Evolutionary conservation across 2,888 invertebrate species (phyloP), one percentile per base, ranked within the genome.

Genomic region (Allacma fusca): DNA sequence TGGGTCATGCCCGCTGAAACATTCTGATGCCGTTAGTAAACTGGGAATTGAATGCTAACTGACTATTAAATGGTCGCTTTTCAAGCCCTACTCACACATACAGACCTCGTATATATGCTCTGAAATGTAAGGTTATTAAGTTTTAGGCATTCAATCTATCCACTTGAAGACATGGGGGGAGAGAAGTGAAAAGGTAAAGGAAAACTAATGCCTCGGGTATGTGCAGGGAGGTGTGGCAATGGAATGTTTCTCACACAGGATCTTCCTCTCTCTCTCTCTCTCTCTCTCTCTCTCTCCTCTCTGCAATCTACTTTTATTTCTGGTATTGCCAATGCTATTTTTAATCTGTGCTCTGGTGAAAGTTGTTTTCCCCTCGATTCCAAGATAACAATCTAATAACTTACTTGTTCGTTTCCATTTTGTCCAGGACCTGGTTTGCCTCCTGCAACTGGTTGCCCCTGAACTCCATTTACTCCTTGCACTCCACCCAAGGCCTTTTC

Each of bases 1-100:
- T 74, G 74, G 74, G 74, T 74, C 74, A 74, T 65, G 74, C 67
- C 74, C 65, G 74, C 67, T 67, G n/a, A 65, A 74, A 26, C 73
- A 74, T 74, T 44, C 74, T 64, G 64, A 57, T 74, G 64, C 65
- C 73, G 65, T 74, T 65, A 73, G 68, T 68, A 68, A 68, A 68
- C 68, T 40, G 68, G 68, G 68, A 40, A 24, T 24, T 24, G 62
- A 62, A 62, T 62, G 62, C n/a, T 23, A 24, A 62, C 23, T 62
- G 62, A 62, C 24, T 62, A 62, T 62, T 23, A 26, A 62, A 62
- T 26, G 23, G 62, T n/a, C 62, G 19, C 5, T 50, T 50, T 50
- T 50, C 50, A 50, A 50, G 50, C 50, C n/a, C 19, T 19, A 16
- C n/a, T 50, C n/a, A n/a, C 50, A 50, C n/a, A 50, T 19, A 16